Evolutionary conservation across 2,888 invertebrate species (phyloP), one percentile per base, ranked within the genome.

Genomic region (Pyrrhosoma nymphula): DNA sequence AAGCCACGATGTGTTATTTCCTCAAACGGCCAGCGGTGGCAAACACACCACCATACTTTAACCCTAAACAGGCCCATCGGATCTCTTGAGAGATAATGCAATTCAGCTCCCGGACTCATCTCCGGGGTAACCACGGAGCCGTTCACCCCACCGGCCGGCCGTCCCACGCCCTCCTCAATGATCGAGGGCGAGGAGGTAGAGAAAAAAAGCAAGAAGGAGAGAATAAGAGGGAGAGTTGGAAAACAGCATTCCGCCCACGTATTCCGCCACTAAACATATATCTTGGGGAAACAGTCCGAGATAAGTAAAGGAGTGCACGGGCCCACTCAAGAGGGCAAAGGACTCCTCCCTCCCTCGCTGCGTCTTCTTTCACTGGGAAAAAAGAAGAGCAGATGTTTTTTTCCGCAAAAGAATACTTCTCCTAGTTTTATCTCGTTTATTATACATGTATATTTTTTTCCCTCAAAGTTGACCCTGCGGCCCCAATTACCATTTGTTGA

Each of bases 221-320:
- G 82, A 82, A 82, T 35, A 35, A 82, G 82, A 35, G 82, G 35
- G 47, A 47, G 47, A 8, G 35, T 4, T 14, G 30, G 82, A 35
- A 35, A 82, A 82, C 82, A 16, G 35, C 14, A 82, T 82, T 82
- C 82, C 35, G 16, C 82, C 82, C 82, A 82, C 82, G 82, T 82
- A 16, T 82, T 82, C 35, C n/a, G n/a, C 69, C 82, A 35, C 12
- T 82, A 35, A 82, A 82, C 82, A 82, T 82, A 82, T 82, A 82
- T 82, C 82, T 82, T 82, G 14, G 30, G 82, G 35, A 82, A 82
- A 82, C 35, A 82, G 82, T 35, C 82, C 82, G 82, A 82, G 82
- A 82, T 82, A 82, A 69, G 69, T 82, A 35, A 69, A 82, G 82
- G 35, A 35, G 82, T 82, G 8, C 14, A 35, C 35, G 82, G 82